A percentile compares a stretch with the other conserved stretches of the same genome.
These are phyloP conservation scores for Taphrorychus bicolor DNA, from an alignment of 2,888 invertebrate species.

Conservation along the genomic window DNA sequence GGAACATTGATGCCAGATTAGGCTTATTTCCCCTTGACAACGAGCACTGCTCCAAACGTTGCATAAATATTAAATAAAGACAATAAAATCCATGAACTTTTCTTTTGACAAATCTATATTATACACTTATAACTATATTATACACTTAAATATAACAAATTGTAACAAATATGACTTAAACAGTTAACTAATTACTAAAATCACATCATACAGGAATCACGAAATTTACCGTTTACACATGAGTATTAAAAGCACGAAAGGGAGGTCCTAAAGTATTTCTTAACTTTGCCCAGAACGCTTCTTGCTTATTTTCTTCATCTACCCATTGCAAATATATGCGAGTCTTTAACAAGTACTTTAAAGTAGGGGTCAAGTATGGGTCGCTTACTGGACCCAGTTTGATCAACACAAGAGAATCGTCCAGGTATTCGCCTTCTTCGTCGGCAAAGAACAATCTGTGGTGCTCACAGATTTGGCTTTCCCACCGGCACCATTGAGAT, in stretches of 20 bases:
- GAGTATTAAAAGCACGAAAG: too few relatives aligned
- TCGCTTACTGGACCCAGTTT: slow-evolving; percentile 67
- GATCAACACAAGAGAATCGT: slow-evolving; percentile 69
- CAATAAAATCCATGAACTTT: too few relatives aligned
- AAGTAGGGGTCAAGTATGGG: slow-evolving; percentile 65
- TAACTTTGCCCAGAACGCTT: slow-evolving; percentile 56
- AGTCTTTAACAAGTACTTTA: slow-evolving; percentile 69
- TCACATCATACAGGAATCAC: too few relatives aligned
- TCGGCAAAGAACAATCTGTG: slow-evolving; percentile 68
- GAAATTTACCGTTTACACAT: neutral
- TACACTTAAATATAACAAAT: too few relatives aligned
- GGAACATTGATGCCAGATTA: too few relatives aligned
- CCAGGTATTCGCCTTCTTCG: slow-evolving; percentile 59
- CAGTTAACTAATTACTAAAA: too few relatives aligned
- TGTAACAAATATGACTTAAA: too few relatives aligned
- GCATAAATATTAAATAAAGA: too few relatives aligned
- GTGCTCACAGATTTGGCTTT: slow-evolving; percentile 72
- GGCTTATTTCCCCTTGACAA: too few relatives aligned
- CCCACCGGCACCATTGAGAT: slow-evolving; percentile 77
- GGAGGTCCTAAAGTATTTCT: slow-evolving; percentile 47
- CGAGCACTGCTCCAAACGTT: too few relatives aligned
- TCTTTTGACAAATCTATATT: too few relatives aligned
- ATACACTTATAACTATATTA: too few relatives aligned
- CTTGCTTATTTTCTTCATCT: slow-evolving; percentile 57
- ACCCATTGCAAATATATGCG: slow-evolving; percentile 71